Evolutionary conservation across 2,113 vertebrate genomes (phyloP), one percentile per base, ranked within the genome.

Genomic region (Prochilodus magdalenae): DNA sequence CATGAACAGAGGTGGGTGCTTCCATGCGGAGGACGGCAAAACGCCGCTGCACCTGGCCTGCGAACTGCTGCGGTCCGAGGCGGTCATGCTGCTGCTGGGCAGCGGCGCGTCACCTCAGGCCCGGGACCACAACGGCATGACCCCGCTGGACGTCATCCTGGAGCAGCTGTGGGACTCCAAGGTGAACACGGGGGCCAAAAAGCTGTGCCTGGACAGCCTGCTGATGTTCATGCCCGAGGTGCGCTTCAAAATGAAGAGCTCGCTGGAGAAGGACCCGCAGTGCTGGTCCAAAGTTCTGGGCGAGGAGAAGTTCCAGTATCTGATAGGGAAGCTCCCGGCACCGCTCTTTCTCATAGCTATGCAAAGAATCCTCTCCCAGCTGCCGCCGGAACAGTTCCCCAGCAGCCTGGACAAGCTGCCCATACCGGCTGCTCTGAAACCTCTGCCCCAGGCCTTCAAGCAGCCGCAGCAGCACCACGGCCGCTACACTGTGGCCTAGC

Each of bases 21-120:
- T 93, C 77, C 94, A 94, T 33, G 73, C 91, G 72, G 95, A 95
- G 77, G 94, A 95, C 22, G 94, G 94, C 0, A 95, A 94, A 75
- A 96, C 94, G 0, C 95, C 95, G 0, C 40, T 97, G 24, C 96
- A 96, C 53, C 87, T 97, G 72, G 96, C 96, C 82, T 97, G 96
- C 0, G 95, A 97, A 84, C 93, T 97, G 1, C 88, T 93, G 88
- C 93, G 94, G 30, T 92, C 95, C 14, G 96, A 96, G 82, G 93
- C 93, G 0, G 93, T 95, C 2, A 69, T 96, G 51, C 91, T 95
- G 90, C 89, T 97, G 49, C 92, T 97, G 0, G 95, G 95, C n/a
- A 95, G 90, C 0, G 95, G 96, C 51, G 95, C 94, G 1, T 96
- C 94, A 40, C 95, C 96, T 4, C 92, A 84, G 66, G 92, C 93